These are phyloP conservation scores for Chrysaora quinquecirrha DNA, from an alignment of 30 jellyfish, hydroid and myxozoan genomes.

Conservation along the genomic window DNA sequence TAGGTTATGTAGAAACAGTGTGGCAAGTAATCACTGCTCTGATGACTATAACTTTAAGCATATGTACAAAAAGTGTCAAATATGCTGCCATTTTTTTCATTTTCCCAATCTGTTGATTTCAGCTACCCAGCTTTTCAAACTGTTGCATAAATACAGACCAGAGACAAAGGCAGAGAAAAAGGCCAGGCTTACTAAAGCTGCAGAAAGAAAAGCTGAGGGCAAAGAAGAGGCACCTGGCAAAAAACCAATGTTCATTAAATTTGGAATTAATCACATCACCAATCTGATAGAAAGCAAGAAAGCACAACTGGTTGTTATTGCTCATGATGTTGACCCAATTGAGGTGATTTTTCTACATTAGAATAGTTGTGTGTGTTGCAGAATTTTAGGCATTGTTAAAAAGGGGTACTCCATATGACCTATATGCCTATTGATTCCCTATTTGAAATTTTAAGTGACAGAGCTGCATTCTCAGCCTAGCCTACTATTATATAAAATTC, in stretches of 20 bases:
- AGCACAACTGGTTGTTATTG: constrained; percentile 97
- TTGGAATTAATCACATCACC: constrained; percentile 96
- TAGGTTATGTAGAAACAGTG: too few species aligned
- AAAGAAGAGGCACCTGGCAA: constrained; percentile 90
- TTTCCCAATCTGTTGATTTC: background rate
- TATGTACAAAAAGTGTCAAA: too few species aligned
- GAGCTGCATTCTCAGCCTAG: too few species aligned
- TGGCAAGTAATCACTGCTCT: too few species aligned
- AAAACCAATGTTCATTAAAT: constrained; percentile 88
- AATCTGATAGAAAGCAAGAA: constrained; percentile 96
- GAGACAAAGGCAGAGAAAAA: constrained; percentile 96
- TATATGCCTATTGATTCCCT: too few species aligned
- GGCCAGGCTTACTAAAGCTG: constrained; percentile 87
- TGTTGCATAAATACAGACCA: constrained; percentile 94
- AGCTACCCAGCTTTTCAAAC: constrained; percentile 95
- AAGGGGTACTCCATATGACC: too few species aligned
- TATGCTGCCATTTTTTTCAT: background rate
- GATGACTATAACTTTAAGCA: too few species aligned
- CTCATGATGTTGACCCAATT: constrained; percentile 99
- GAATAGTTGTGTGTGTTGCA: too few species aligned
- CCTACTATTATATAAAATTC: too few species aligned
- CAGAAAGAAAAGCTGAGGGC: constrained; percentile 96
- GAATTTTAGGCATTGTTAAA: too few species aligned
- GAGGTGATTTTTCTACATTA: constrained; percentile 78
- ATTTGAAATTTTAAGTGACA: too few species aligned